A percentile compares a stretch with the other conserved stretches of the same genome.
Conservation (phyloP, 2,888 invertebrate genomes). For the Tholera decimalis region DNA sequence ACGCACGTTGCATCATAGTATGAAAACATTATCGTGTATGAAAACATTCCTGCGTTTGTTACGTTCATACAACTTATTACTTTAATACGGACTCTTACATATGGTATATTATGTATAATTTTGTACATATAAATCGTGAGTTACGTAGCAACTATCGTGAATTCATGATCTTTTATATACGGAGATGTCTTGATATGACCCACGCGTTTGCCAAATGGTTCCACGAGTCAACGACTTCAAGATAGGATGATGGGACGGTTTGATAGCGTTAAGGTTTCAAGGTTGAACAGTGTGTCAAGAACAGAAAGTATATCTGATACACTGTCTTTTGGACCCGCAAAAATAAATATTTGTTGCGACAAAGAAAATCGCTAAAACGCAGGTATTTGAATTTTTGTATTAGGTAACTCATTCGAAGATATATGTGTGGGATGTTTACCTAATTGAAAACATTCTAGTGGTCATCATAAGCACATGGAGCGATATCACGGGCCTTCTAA, state of each 20-base stretch:
- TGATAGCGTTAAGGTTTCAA: conserved; percentile 53
- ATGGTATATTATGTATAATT: conserved; percentile 28
- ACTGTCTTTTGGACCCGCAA: neutral
- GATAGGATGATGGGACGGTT: conserved; percentile 38
- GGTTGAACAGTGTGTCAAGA: conserved; percentile 44
- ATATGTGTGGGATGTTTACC: too few relatives aligned
- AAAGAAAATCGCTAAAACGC: neutral
- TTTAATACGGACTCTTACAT: conserved; percentile 8
- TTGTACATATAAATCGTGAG: conserved; percentile 21
- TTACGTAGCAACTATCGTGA: conserved; percentile 42
- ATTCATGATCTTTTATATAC: conserved; percentile 32
- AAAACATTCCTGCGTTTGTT: conserved; percentile 8
- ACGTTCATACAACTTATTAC: conserved; percentile 22
- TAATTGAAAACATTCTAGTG: too few relatives aligned
- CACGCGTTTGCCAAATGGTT: conserved; percentile 59
- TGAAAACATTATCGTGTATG: conserved; percentile 1
- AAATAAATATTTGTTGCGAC: neutral
- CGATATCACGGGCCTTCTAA: too few relatives aligned
- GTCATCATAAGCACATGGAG: too few relatives aligned
- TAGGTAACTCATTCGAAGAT: too few relatives aligned
- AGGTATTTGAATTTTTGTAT: too few relatives aligned
- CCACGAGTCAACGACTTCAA: conserved; percentile 35
- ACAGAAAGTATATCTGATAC: conserved; percentile 13
- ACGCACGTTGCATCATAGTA: conserved; percentile 20
- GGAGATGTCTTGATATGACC: conserved; percentile 54